Evolutionary conservation across 2,888 invertebrate genomes (phyloP).

Genomic region (Andrena bucephala): DNA sequence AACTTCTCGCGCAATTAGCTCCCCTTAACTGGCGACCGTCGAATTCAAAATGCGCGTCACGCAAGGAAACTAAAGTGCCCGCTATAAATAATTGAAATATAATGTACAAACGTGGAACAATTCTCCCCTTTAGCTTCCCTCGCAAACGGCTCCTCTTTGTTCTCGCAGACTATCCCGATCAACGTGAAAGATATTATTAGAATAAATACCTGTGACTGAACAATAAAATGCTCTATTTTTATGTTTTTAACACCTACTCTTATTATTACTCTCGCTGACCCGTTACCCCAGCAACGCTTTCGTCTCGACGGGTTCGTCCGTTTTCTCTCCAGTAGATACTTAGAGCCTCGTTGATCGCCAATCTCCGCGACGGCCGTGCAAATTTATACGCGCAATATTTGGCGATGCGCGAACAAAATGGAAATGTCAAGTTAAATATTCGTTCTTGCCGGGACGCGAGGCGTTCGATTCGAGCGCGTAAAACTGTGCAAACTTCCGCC

Average conservation of each 20-base stretch:
- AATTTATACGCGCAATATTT: not conserved
- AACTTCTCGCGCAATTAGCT: constrained; percentile 40
- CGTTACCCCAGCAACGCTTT: not conserved
- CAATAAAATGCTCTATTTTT: constrained; percentile 80
- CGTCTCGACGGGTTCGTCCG: not conserved
- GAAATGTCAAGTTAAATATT: constrained; percentile 20
- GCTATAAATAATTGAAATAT: constrained; percentile 59
- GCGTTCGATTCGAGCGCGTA: not conserved
- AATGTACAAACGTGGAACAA: constrained; percentile 69
- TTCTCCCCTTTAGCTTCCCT: constrained; percentile 63
- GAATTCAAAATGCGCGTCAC: constrained; percentile 62
- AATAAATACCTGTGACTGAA: constrained; percentile 73
- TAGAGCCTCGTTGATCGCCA: not conserved
- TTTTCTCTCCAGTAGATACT: not conserved
- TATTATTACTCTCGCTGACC: constrained; percentile 19
- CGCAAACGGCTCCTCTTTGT: constrained; percentile 65
- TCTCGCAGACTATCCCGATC: constrained; percentile 60
- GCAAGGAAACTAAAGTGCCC: constrained; percentile 58
- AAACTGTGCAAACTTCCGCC: constrained; percentile 53
- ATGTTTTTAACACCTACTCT: constrained; percentile 68
- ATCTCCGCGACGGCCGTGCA: not conserved
- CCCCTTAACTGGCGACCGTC: constrained; percentile 49
- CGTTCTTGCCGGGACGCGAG: not conserved
- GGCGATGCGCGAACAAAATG: not conserved
- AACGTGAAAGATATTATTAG: constrained; percentile 67